A percentile compares a stretch with the other conserved stretches of the same genome.
Evolutionary conservation across 2,888 invertebrate species (phyloP).

Genomic region (Cheiracanthium punctorium): DNA sequence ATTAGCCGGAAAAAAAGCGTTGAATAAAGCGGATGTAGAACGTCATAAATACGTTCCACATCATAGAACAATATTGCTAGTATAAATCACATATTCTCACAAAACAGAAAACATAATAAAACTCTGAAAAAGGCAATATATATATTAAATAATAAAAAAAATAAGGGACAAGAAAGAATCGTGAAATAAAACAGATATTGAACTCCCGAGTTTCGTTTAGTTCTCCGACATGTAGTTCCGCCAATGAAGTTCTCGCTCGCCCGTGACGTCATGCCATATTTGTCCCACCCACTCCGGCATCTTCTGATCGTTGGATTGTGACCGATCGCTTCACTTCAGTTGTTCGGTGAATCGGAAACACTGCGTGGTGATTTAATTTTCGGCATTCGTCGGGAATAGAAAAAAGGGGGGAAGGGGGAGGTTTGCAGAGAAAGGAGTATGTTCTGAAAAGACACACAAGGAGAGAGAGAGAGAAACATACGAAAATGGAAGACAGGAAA

Average conservation of each 20-base stretch:
- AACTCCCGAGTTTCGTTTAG: constrained; percentile 42
- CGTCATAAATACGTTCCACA: constrained; percentile 66
- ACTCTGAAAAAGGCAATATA: constrained; percentile 23
- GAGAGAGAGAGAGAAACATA: background rate
- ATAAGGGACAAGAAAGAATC: constrained; percentile 18
- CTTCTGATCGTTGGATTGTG: constrained; percentile 55
- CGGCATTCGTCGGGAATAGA: background rate
- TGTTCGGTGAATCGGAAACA: constrained; percentile 50
- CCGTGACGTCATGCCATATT: constrained; percentile 44
- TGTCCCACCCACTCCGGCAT: constrained; percentile 43
- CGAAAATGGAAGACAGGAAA: constrained; percentile 8
- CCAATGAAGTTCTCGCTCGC: constrained; percentile 34
- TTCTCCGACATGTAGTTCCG: constrained; percentile 21
- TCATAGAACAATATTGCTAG: constrained; percentile 56
- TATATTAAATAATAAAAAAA: background rate
- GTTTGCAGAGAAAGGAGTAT: background rate
- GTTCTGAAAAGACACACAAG: background rate
- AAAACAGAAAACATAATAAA: constrained; percentile 61
- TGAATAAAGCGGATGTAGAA: constrained; percentile 54
- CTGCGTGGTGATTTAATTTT: constrained; percentile 47
- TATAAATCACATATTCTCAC: constrained; percentile 65
- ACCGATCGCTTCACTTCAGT: constrained; percentile 60
- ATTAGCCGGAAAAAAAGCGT: constrained; percentile 15
- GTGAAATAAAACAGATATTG: constrained; percentile 49
- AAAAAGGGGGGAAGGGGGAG: background rate